Base-by-base conservation (phyloP, 2,113 vertebrate genomes). In the Nanorana parkeri region DNA sequence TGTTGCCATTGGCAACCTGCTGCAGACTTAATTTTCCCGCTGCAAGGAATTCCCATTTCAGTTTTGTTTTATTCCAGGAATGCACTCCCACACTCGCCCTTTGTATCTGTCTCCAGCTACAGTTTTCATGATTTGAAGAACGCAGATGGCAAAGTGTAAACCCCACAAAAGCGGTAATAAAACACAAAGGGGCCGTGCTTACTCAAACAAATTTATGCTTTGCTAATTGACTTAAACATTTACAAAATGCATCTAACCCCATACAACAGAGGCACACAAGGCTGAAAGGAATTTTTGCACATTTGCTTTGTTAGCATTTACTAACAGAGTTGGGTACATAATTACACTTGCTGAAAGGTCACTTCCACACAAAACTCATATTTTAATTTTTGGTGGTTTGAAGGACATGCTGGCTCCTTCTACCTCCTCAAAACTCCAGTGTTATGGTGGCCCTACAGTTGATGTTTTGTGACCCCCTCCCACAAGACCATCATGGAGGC, bases 1-100 rank as follows among this genome's bases (percentile, higher is more conserved):
- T 20, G 80, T 81, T 74, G n/a, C 69, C 69, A 63, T 26, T 75
- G 17, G 69, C 69, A 81, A 81, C 80, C 47, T 32, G 29, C 28
- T 19, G 60, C n/a, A 71, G 41, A 72, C 52, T 72, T 19, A n/a
- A 10, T 51, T 55, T 52, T 58, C 1, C 26, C 19, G 29, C 24
- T 26, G 56, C 20, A 47, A 54, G 79, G 26, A 65, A 81, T 66
- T 74, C 47, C 79, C 51, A 36, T 55, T 21, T 73, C 16, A 74
- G 58, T 36, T 72, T 36, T 36, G 3, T 4, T 4, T 36, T n/a
- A n/a, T 74, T 65, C 60, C 21, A 54, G 28, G 51, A 16, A 55
- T 66, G 36, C 61, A 21, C 36, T 29, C 60, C 69, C 80, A 81
- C 69, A 54, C 51, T 81, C 13, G 15, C 20, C 51, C 2, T 1